Conservation (phyloP, 2,888 invertebrate genomes). For the Syritta pipiens region DNA sequence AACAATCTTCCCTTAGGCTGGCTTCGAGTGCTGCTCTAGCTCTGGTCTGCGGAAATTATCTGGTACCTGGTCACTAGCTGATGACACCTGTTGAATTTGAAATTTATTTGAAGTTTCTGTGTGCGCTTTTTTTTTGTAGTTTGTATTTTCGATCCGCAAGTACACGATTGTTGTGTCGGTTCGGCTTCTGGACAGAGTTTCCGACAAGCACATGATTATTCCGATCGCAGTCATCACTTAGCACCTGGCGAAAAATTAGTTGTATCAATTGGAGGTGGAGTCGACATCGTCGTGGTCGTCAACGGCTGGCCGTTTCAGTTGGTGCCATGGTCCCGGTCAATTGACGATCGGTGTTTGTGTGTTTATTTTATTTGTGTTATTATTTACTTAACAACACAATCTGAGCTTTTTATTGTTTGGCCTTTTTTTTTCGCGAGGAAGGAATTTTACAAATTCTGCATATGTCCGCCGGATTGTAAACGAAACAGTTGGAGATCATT, state of each 20-base stretch:
- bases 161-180: neutral
- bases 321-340: conserved; percentile 19
- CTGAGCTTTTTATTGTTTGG: too few species aligned
- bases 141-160: too few species aligned
- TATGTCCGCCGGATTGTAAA: too few species aligned
- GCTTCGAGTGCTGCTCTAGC: neutral
- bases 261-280: conserved; percentile 32
- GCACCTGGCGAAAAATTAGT: conserved; percentile 47
- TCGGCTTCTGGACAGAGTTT: conserved; percentile 18
- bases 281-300: conserved; percentile 7
- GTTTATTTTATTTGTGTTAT: conserved; percentile 3
- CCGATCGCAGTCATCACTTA: conserved; percentile 81
- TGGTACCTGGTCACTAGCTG: conserved; percentile 8
- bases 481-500: too few species aligned
- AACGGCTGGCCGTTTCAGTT: conserved; percentile 1
- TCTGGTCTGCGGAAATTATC: neutral
- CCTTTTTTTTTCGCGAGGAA: too few species aligned
- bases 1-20: neutral
- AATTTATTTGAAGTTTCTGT: conserved; percentile 23
- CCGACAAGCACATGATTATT: conserved; percentile 55
- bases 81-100: conserved; percentile 65
- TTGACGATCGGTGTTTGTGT: neutral
- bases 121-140: neutral
- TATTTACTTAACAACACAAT: neutral
- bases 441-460: too few species aligned